Percentiles rank a stretch among this genome's conserved stretches.
These are phyloP conservation scores for Caenorhabditis drosophilae DNA, from an alignment of 2,888 invertebrate species.

Conservation along the genomic window DNA sequence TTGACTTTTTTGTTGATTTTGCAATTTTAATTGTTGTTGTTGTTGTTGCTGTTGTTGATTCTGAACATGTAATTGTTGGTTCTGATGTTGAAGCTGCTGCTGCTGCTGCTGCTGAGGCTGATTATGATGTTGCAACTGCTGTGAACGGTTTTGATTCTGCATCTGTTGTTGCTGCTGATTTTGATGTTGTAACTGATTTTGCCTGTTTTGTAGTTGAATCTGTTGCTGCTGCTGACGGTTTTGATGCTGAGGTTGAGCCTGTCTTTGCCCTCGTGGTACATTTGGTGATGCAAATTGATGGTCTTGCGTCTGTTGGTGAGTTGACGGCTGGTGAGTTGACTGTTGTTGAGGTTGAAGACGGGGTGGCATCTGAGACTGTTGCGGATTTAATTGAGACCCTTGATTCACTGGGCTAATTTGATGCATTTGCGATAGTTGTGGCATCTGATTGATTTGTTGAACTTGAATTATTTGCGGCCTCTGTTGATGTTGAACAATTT, in stretches of 20 bases:
- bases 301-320: too few relatives aligned
- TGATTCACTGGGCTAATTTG: too few relatives aligned
- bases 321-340: too few relatives aligned
- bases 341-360: too few relatives aligned
- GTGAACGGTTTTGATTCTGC: neutral
- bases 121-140: neutral
- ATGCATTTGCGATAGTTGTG: too few relatives aligned
- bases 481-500: conserved; percentile 4
- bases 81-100: neutral
- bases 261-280: conserved; percentile 2
- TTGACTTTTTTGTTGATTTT: neutral
- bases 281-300: too few relatives aligned
- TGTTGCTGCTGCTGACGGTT: neutral
- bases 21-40: conserved; percentile 2
- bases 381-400: too few relatives aligned
- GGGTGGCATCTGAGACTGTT: too few relatives aligned
- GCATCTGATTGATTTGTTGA: too few relatives aligned
- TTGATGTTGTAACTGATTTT: neutral
- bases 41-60: conserved; percentile 7
- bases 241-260: conserved; percentile 1
- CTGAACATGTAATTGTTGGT: conserved; percentile 1
- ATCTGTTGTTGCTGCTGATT: neutral
- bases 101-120: neutral
- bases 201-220: neutral
- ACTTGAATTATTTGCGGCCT: conserved; percentile 8